phyloP scores from a whole-genome alignment of 2,113 vertebrate genomes.

The Cromileptes altivelis region DNA sequence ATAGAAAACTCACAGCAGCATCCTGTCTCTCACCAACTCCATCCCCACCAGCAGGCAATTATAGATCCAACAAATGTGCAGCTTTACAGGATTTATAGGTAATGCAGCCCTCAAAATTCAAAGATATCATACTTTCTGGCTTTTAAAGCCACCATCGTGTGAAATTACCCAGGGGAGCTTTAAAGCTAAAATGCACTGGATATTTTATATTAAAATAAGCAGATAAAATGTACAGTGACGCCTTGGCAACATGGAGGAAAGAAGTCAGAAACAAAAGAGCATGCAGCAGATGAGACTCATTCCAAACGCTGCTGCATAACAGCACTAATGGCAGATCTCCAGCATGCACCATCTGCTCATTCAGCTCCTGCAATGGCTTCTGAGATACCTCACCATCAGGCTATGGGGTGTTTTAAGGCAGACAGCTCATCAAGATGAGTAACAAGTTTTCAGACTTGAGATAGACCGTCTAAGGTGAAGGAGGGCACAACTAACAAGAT shows the following conservation, averaged over 20 bases:
- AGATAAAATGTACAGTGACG: not conserved
- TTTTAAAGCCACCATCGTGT: slow-evolving; percentile 16
- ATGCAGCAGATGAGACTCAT: not conserved
- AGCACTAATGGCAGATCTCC: not conserved
- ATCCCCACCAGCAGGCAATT: not conserved
- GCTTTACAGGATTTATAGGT: not conserved
- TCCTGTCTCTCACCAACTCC: not conserved
- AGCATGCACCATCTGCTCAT: not conserved
- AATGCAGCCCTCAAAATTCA: slow-evolving; percentile 11
- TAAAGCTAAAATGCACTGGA: not conserved
- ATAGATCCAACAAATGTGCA: not conserved
- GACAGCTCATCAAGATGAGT: slow-evolving; percentile 12
- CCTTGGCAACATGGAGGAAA: not conserved
- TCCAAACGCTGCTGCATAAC: not conserved
- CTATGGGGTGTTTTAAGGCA: not conserved
- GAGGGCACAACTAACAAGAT: not conserved
- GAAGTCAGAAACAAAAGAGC: not conserved
- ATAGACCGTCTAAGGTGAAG: not conserved
- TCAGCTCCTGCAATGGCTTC: not conserved
- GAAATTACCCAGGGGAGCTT: slow-evolving; percentile 21
- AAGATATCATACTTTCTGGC: slow-evolving; percentile 4
- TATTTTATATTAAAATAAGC: slow-evolving; percentile 10
- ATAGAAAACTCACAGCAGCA: not conserved
- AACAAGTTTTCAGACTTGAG: not conserved
- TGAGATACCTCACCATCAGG: not conserved